Percentiles rank a stretch among this genome's conserved stretches.
These are phyloP conservation scores for Sarcophilus harrisii DNA, from an alignment of 2,797 vertebrate species.

Conservation along the genomic window DNA sequence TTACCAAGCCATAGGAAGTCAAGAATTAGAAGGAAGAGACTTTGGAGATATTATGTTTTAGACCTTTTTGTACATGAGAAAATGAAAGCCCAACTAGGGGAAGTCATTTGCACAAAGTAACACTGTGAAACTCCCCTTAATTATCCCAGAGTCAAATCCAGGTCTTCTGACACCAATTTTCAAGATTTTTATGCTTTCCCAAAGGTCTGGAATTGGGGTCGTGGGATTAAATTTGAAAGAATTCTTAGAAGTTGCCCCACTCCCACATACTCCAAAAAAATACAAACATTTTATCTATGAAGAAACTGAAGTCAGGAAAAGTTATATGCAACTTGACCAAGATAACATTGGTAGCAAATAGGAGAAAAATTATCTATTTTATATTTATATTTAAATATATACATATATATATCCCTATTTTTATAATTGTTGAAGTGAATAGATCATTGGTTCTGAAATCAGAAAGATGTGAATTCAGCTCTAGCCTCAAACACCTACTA, in stretches of 20 bases:
- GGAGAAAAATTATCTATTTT: not conserved
- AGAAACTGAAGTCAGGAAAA: not conserved
- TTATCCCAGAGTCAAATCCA: not conserved
- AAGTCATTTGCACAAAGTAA: not conserved
- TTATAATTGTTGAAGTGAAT: not conserved
- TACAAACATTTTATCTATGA: not conserved
- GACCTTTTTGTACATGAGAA: not conserved
- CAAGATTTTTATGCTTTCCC: not conserved
- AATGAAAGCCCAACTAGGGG: not conserved
- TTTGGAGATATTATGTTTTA: not conserved
- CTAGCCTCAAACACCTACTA: not conserved
- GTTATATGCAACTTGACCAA: not conserved
- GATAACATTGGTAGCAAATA: not conserved
- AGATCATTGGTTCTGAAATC: not conserved
- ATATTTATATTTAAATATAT: too few species aligned
- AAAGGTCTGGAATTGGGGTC: not conserved
- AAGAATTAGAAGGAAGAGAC: not conserved
- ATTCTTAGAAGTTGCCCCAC: not conserved
- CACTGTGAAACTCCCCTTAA: not conserved
- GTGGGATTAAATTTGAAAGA: not conserved
- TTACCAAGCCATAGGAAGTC: not conserved
- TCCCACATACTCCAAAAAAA: not conserved
- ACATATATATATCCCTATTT: too few species aligned
- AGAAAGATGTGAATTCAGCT: not conserved
- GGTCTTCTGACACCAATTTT: not conserved